Conservation (phyloP, 1,140 invertebrate genomes). For the Heterodera schachtii region DNA sequence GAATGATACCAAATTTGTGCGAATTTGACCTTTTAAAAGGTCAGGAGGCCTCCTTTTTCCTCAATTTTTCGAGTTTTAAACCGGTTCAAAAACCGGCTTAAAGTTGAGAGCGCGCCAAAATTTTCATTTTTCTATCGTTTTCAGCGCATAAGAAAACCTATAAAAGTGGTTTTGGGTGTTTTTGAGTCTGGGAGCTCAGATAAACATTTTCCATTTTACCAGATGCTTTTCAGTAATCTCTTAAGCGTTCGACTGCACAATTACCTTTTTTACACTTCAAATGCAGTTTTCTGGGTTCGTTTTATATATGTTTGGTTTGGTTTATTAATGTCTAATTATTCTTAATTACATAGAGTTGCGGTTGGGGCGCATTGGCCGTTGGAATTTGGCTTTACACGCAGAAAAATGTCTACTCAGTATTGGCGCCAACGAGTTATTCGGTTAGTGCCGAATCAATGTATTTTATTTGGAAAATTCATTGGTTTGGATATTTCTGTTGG, state of each 20-base stretch:
- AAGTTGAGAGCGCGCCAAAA: too few species aligned
- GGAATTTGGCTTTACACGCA: conserved; percentile 54
- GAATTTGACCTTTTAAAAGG: too few species aligned
- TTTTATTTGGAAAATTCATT: background rate
- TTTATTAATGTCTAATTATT: too few species aligned
- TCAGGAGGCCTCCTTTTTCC: too few species aligned
- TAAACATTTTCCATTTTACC: background rate
- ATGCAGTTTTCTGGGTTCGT: conserved; percentile 18
- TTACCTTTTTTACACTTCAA: conserved; percentile 6
- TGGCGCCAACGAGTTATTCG: conserved; percentile 48
- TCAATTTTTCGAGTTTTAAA: too few species aligned
- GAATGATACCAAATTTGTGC: too few species aligned
- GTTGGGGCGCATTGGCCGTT: conserved; percentile 44
- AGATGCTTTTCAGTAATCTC: background rate
- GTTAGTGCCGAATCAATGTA: background rate
- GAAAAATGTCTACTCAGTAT: conserved; percentile 42
- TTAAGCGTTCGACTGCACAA: conserved; percentile 1
- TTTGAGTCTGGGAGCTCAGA: too few species aligned
- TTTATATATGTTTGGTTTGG: background rate
- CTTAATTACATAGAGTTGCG: conserved; percentile 28
- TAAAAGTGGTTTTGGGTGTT: too few species aligned
- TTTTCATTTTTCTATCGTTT: too few species aligned
- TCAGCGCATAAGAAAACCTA: too few species aligned
- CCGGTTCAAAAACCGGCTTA: too few species aligned
- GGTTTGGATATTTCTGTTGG: background rate